Evolutionary conservation across 2,888 invertebrate species (phyloP).

Genomic region (Erebia palarica): DNA sequence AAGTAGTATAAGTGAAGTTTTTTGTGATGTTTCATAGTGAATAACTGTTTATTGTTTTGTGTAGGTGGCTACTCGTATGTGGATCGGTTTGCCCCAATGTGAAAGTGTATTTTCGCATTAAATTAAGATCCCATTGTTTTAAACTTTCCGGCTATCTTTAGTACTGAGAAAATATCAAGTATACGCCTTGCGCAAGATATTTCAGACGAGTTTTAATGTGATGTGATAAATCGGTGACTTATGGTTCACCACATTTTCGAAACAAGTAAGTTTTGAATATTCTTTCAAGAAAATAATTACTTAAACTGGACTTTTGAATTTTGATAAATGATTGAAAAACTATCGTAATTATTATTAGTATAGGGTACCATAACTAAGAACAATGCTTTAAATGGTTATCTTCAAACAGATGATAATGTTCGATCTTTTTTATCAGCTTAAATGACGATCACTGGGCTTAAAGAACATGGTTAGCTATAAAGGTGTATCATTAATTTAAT

Average conservation of each 20-base stretch:
- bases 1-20: slow-evolving; percentile 45
- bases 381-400: neutral
- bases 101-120: slow-evolving; percentile 80
- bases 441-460: neutral
- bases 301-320: neutral
- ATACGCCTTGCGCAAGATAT: slow-evolving; percentile 60
- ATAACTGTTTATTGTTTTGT: slow-evolving; percentile 77
- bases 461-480: neutral
- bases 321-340: neutral
- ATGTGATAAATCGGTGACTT: slow-evolving; percentile 50
- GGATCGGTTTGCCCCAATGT: slow-evolving; percentile 68
- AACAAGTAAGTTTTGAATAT: slow-evolving; percentile 34
- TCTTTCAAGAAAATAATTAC: neutral
- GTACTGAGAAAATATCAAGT: slow-evolving; percentile 62
- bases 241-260: slow-evolving; percentile 35
- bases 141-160: slow-evolving; percentile 67
- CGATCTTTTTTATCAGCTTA: slow-evolving; percentile 2
- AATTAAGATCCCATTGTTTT: slow-evolving; percentile 80
- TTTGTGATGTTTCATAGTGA: slow-evolving; percentile 53
- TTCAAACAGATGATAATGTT: slow-evolving; percentile 2
- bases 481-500: neutral
- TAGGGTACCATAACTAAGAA: neutral
- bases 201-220: slow-evolving; percentile 46
- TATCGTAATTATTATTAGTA: neutral
- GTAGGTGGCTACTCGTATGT: slow-evolving; percentile 72